Evolutionary conservation across 2,113 vertebrate genomes (phyloP), one percentile per base, ranked within the genome.

Genomic region (Alligator mississippiensis): DNA sequence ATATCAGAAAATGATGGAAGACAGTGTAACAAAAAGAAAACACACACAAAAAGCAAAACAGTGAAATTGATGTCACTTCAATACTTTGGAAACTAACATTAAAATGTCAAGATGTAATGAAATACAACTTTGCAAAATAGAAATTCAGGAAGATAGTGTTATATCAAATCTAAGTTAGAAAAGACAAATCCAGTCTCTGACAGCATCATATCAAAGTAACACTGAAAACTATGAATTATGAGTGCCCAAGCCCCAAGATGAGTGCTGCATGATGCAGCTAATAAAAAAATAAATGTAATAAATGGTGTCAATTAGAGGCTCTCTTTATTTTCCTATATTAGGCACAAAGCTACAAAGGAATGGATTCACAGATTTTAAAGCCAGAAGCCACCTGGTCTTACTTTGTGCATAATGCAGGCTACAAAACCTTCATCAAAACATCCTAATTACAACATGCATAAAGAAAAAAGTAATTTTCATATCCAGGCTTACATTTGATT

Each of bases 81-180:
- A 70, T 22, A 77, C 22, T 88, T 86, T n/a, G 68, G 57, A 16
- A 93, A 80, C 9, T 85, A 63, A 79, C 38, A 92, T 80, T 85
- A 87, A 95, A 90, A 84, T 84, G 61, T 62, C 88, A 92, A 84
- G 21, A 75, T 18, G 1, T 55, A 93, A 87, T 85, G 38, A 96
- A 96, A 89, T 59, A 77, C 9, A 82, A 61, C n/a, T 85, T 85
- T 77, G 3, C 2, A 90, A 80, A 93, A 79, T 0, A 54, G 28
- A 60, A 74, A 82, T 82, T 74, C 60, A 9, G 30, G 30, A 89
- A 83, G 3, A 84, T 55, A 11, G 5, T 85, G 21, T 80, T 78
- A 82, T 92, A 70, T 7, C 30, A 90, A 92, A 83, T 61, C 22
- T 55, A 6, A 79, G 5, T n/a, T 21, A 74, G 34, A 58, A 91